Evolutionary conservation across 2,113 vertebrate species (phyloP), one percentile per base, ranked within the genome.

Genomic region (Vireo altiloquus): DNA sequence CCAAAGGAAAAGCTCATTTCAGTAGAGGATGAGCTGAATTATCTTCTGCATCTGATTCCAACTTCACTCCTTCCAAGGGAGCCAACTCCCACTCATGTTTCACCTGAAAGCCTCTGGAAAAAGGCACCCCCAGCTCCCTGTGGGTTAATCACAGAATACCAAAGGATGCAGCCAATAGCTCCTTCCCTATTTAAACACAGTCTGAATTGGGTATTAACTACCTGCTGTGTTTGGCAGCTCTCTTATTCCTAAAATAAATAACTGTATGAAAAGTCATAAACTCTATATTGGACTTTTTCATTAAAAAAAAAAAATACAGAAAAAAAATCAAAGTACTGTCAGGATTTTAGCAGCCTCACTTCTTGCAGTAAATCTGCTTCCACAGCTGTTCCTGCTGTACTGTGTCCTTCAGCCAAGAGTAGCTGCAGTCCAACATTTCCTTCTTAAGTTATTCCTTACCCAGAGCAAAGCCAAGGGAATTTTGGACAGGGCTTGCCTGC

Each of bases 161-260:
- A 75, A 70, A 94, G 92, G 96, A 90, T 66, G 74, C 23, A 92
- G 92, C 83, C 90, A 85, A 88, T 72, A 95, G 90, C 65, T 86
- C 75, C 88, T 96, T 96, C 90, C 92, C 95, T 82, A 40, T 92
- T 95, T 93, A 89, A 97, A 91, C 74, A 83, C 87, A 82, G 89
- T 37, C 93, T 95, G 97, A 94, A 96, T 87, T 75, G 96, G 96
- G 72, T 95, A 96, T 95, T 97, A 96, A 97, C 93, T 95, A 95
- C 92, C 93, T 97, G 96, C 95, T 96, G 95, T 89, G 95, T 86
- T 96, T 97, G 97, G 96, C 97, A 95, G 82, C 57, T 90, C 85
- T 95, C 93, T 96, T 70, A 84, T 82, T 95, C 92, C 94, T 95
- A 96, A 97, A 97, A 97, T 96, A 97, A 97, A 96, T 84, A 97